Evolutionary conservation across 2,113 vertebrate genomes (phyloP).

Genomic region (Podilymbus podiceps): DNA sequence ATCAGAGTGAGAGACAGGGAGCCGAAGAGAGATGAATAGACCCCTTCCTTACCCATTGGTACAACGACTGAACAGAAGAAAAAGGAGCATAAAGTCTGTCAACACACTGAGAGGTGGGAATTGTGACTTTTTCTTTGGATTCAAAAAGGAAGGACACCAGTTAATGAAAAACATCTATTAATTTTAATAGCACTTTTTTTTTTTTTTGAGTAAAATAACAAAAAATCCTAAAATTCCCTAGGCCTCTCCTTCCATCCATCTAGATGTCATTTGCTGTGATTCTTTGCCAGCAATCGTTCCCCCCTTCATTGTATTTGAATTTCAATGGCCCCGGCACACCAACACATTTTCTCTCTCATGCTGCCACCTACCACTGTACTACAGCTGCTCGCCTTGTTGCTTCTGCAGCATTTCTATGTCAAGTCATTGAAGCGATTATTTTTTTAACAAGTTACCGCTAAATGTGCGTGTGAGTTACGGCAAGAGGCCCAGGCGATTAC

Average conservation of each 20-base stretch:
- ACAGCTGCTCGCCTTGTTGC: not conserved
- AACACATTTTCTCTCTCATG: not conserved
- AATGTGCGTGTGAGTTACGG: not conserved
- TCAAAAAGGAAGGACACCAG: not conserved
- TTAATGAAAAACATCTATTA: not conserved
- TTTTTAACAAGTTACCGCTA: not conserved
- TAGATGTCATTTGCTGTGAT: not conserved
- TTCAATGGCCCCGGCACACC: not conserved
- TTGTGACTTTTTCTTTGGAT: not conserved
- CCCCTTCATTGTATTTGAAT: not conserved
- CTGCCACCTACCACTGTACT: not conserved
- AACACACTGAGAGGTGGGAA: not conserved
- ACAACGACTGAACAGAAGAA: not conserved
- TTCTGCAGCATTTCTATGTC: not conserved
- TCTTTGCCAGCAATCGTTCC: not conserved
- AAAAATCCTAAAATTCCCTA: not conserved
- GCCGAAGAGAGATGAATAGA: fast-evolving
- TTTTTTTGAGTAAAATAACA: not conserved
- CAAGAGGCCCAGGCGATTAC: fast-evolving
- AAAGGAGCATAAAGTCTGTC: not conserved
- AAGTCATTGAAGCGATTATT: not conserved
- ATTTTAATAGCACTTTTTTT: not conserved
- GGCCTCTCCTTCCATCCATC: not conserved
- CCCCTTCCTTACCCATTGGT: not conserved
- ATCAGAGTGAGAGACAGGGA: not conserved